phyloP scores from a whole-genome alignment of 2,888 invertebrate genomes.

The Frankliniella fusca region DNA sequence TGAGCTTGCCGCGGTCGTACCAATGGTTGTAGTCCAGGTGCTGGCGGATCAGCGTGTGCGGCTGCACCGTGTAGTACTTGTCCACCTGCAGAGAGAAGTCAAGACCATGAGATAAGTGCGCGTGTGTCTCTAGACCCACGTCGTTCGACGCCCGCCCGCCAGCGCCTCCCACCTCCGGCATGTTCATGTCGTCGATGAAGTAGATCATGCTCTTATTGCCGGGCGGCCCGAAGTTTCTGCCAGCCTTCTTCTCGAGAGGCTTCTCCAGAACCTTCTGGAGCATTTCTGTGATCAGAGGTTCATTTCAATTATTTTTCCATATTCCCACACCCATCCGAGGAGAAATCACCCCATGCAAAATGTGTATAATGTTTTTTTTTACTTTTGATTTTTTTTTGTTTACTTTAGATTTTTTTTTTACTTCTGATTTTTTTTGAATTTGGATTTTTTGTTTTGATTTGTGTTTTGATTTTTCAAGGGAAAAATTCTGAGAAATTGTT shows the following conservation, averaged over 20 bases:
- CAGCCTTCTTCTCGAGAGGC: slow-evolving; percentile 91
- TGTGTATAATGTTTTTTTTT: no score
- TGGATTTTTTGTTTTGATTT: no score
- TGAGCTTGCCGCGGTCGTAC: slow-evolving; percentile 85
- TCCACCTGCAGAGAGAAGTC: slow-evolving; percentile 56
- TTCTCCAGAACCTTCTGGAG: slow-evolving; percentile 83
- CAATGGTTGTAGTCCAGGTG: slow-evolving; percentile 93
- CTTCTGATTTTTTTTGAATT: no score
- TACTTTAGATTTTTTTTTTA: no score
- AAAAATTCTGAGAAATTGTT: not conserved
- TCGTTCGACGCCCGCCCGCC: not conserved
- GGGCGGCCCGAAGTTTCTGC: slow-evolving; percentile 87
- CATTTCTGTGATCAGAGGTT: slow-evolving; percentile 63
- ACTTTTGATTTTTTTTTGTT: no score
- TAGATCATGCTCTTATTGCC: slow-evolving; percentile 90
- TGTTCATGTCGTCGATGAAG: slow-evolving; percentile 94
- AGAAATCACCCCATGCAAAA: no score
- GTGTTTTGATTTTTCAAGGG: no score
- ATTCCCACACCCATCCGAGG: no score
- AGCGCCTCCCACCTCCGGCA: slow-evolving; percentile 71
- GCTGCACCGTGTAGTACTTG: slow-evolving; percentile 89
- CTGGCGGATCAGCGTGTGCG: slow-evolving; percentile 88
- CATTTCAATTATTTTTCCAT: not conserved
- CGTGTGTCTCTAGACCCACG: not conserved
- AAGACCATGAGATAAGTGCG: not conserved